phyloP scores from a whole-genome alignment of 2,113 vertebrate species.

The Periophthalmodon schlosseri region DNA sequence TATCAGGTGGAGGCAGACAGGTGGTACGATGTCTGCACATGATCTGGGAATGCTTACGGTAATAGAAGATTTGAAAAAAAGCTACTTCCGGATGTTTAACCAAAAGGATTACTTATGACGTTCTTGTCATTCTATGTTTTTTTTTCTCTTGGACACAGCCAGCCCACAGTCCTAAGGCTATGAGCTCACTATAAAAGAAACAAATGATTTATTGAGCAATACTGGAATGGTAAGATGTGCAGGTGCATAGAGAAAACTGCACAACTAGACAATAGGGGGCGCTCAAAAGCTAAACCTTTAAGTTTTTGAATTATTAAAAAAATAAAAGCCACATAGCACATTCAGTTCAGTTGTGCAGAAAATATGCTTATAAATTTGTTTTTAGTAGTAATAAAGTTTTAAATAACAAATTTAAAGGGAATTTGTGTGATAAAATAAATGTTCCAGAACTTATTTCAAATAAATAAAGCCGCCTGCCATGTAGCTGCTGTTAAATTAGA shows the following conservation, averaged over 20 bases:
- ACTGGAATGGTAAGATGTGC: neutral
- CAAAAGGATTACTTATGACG: neutral
- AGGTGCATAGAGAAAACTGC: too few species aligned
- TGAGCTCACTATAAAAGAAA: neutral
- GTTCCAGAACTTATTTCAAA: too few species aligned
- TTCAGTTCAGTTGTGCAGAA: too few species aligned
- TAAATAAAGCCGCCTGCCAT: too few species aligned
- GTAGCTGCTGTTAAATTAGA: too few species aligned
- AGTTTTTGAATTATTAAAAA: too few species aligned
- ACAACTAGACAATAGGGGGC: neutral
- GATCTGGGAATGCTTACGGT: neutral
- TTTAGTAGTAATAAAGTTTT: too few species aligned
- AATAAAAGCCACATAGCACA: too few species aligned
- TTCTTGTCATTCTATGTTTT: neutral
- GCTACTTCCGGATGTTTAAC: neutral
- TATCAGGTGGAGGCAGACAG: constrained; percentile 49
- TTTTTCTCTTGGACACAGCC: neutral
- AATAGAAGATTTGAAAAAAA: neutral
- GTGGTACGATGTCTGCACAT: constrained; percentile 1
- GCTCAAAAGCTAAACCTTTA: too few species aligned
- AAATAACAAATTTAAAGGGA: too few species aligned
- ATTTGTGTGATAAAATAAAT: too few species aligned
- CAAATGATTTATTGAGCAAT: neutral
- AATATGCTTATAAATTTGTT: too few species aligned
- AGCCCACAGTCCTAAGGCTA: neutral